Evolutionary conservation across 2,888 invertebrate species (phyloP).

Genomic region (Macropis europaea): DNA sequence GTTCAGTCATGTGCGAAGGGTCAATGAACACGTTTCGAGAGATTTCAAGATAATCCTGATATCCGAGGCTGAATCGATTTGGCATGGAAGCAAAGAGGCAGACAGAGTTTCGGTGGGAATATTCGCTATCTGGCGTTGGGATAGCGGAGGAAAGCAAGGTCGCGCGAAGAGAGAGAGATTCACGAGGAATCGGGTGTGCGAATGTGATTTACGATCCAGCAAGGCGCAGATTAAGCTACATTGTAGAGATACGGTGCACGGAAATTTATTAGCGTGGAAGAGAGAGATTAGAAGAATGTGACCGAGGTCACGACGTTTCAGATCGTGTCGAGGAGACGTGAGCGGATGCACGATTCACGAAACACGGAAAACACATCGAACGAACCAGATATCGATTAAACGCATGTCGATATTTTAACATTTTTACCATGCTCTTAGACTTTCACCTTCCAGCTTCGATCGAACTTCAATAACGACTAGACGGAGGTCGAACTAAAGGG

Average conservation of each 20-base stretch:
- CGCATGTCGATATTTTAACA: no score
- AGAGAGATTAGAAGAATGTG: constrained; percentile 26
- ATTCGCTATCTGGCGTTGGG: constrained; percentile 34
- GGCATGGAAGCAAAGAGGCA: not conserved
- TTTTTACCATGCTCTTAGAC: no score
- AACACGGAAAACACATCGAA: no score
- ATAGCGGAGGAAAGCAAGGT: constrained; percentile 38
- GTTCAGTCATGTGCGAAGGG: no score
- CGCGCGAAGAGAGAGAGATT: constrained; percentile 3
- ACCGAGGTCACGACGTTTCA: constrained; percentile 18
- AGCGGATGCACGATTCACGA: no score
- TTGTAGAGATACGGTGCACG: not conserved
- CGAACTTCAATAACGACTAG: no score
- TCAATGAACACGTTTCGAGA: no score
- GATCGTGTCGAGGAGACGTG: not conserved
- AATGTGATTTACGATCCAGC: constrained; percentile 36
- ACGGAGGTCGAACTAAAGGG: no score
- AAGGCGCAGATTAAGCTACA: constrained; percentile 22
- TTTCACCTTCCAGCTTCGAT: no score
- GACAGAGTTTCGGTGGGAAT: constrained; percentile 18
- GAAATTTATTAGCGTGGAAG: constrained; percentile 30
- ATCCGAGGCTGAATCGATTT: no score
- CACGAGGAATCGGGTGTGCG: not conserved
- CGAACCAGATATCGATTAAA: no score
- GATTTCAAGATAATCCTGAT: no score